These are phyloP conservation scores for Copsychus sechellarum DNA, from an alignment of 2,113 vertebrate genomes.

Conservation along the genomic window DNA sequence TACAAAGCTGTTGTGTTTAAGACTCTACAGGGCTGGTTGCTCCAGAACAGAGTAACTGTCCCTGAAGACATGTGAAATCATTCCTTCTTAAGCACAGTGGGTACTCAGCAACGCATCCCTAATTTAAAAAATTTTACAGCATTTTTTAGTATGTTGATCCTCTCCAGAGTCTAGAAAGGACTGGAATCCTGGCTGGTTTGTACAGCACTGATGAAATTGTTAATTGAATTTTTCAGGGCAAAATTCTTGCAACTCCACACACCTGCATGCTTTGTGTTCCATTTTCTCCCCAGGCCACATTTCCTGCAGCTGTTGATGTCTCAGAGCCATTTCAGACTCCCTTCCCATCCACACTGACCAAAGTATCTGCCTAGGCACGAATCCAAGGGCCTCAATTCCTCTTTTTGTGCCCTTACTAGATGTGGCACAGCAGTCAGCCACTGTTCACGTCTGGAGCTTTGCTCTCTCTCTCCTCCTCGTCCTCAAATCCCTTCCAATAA, in stretches of 20 bases:
- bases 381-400: not conserved
- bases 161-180: not conserved
- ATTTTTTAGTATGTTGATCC: not conserved
- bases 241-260: not conserved
- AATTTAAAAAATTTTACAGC: not conserved
- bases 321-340: not conserved
- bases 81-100: not conserved
- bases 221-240: not conserved
- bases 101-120: not conserved
- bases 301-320: constrained; percentile 5
- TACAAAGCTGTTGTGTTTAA: not conserved
- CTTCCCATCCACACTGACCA: not conserved
- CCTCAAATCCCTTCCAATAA: not conserved
- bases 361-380: not conserved
- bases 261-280: not conserved
- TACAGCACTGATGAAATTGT: not conserved
- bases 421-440: not conserved
- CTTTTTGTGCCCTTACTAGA: not conserved
- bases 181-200: not conserved
- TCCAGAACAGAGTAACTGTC: not conserved
- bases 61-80: not conserved
- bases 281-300: not conserved
- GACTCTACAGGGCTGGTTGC: not conserved
- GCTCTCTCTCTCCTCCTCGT: not conserved
- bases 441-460: not conserved